A percentile compares a stretch with the other conserved stretches of the same genome.
Conservation (phyloP, 1,140 invertebrate species). For the Calephelis nemesis region DNA sequence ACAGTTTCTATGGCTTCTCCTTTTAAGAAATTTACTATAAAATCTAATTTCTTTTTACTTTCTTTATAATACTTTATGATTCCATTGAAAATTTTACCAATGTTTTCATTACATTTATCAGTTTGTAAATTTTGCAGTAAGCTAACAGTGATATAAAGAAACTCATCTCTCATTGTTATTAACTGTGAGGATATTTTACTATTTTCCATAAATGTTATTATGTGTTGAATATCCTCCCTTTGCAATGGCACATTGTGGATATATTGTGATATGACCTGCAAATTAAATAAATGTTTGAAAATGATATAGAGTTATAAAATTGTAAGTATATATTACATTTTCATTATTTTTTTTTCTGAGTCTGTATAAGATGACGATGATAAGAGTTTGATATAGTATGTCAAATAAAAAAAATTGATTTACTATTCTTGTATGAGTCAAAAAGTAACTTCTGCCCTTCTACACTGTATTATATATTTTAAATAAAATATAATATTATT, state of each 20-base stretch:
- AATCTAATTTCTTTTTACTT: slow-evolving; percentile 64
- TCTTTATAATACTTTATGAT: slow-evolving; percentile 58
- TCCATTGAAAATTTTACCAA: slow-evolving; percentile 48
- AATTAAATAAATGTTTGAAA: slow-evolving; percentile 23
- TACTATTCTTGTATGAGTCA: no score
- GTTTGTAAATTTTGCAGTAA: slow-evolving; percentile 52
- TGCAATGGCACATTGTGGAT: slow-evolving; percentile 48
- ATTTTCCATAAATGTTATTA: slow-evolving; percentile 59
- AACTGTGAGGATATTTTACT: slow-evolving; percentile 48
- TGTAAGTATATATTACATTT: no score
- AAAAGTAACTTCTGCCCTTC: no score
- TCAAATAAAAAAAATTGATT: no score
- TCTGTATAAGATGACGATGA: no score
- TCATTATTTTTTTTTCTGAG: no score
- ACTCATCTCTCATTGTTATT: slow-evolving; percentile 48
- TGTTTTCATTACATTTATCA: slow-evolving; percentile 27
- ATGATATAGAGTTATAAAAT: not conserved
- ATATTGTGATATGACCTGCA: slow-evolving; percentile 61
- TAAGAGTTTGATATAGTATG: no score
- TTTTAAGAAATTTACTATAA: slow-evolving; percentile 54
- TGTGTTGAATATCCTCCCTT: slow-evolving; percentile 43
- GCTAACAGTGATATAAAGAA: slow-evolving; percentile 46
- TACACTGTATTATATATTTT: no score
- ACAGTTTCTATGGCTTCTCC: slow-evolving; percentile 61
- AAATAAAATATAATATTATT: no score